Base-by-base conservation (phyloP, 2,888 invertebrate species). In the Drymonia ruficornis region DNA sequence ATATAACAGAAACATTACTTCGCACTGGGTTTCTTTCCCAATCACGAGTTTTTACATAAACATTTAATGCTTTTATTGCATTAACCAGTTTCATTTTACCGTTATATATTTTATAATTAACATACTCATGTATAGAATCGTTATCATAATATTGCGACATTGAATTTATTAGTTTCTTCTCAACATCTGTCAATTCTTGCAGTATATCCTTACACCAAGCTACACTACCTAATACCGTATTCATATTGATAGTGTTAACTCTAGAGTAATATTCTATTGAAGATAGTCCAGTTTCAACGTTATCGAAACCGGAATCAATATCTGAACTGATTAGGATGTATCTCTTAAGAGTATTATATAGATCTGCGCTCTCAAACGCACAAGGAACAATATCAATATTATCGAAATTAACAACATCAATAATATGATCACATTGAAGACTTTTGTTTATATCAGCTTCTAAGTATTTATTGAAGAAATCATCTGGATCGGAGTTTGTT, bases 381-480 rank as follows among this genome's bases (percentile, higher is more conserved):
- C 85, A 88, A 6, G 49, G 56, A 8, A 54, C 48, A 16, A 53
- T 51, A 55, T 78, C 62, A 42, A 53, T 49, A 16, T 53, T 50
- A 56, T 78, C 62, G 40, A 73, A 63, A 50, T 59, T 57, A 5
- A 68, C 42, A 2, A 70, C 38, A 16, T 60, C 56, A 2, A 59
- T 16, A 3, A 46, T 45, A 8, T 29, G n/a, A 29, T 63, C 12
- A 57, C 81, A 84, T 28, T 73, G 55, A 5, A 81, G 63, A 4
- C 57, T 63, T 48, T 52, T 53, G 2, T 58, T 66, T 15, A 79
- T 70, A 12, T 78, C 67, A 2, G 55, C 13, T 11, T 60, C 50
- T 4, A 86, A 50, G 40, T 78, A 63, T 48, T 65, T 70, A 0
- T 55, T 43, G 19, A 64, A 80, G 38, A 81, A 77, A 0, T 63